A percentile compares a stretch with the other conserved stretches of the same genome.
Conservation (phyloP, 2,113 vertebrate genomes). For the Xenotilapia leptura region DNA sequence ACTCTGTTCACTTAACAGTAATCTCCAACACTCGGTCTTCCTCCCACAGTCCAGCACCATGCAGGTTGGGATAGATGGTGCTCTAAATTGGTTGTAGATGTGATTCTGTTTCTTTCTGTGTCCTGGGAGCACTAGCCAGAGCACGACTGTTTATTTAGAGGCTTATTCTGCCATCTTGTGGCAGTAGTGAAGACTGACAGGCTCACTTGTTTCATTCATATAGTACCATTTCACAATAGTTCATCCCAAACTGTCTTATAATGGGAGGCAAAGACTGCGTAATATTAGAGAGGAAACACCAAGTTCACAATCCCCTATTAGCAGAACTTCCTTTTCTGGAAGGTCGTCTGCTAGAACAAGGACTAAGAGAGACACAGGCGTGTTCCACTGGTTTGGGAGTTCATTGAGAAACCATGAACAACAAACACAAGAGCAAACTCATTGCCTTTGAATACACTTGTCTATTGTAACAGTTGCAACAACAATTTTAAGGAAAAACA, state of each 20-base stretch:
- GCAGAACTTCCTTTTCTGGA: background rate
- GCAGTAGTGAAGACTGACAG: background rate
- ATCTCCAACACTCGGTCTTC: background rate
- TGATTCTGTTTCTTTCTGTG: background rate
- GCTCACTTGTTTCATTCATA: background rate
- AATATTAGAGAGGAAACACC: background rate
- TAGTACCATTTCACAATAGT: background rate
- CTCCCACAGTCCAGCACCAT: background rate
- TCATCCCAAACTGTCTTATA: background rate
- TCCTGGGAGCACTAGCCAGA: background rate
- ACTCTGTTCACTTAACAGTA: background rate
- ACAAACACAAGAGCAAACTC: background rate
- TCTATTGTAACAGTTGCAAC: background rate
- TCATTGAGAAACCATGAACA: background rate
- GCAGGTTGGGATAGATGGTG: background rate
- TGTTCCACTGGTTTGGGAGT: background rate
- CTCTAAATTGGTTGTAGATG: background rate
- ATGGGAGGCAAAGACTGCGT: background rate
- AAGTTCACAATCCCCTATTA: background rate
- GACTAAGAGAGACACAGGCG: background rate
- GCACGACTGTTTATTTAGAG: background rate
- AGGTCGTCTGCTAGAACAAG: rapidly evolving
- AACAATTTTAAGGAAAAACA: background rate
- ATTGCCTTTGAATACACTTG: background rate
- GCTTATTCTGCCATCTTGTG: background rate